Percentiles rank a stretch among this genome's conserved stretches.
phyloP scores from a whole-genome alignment of 2,888 invertebrate species.

The Synergus umbraculus region DNA sequence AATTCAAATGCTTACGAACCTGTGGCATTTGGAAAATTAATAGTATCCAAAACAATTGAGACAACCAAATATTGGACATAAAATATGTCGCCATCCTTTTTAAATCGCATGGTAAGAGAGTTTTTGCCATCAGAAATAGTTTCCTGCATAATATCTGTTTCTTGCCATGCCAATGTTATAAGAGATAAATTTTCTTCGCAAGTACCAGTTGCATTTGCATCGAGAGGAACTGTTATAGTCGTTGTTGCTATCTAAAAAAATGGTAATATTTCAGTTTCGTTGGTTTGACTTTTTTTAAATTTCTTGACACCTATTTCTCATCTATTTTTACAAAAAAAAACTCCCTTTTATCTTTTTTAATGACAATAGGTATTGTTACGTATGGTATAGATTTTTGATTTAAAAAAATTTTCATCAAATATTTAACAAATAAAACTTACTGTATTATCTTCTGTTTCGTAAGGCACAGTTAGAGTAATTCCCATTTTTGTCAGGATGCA shows the following conservation, averaged over 20 bases:
- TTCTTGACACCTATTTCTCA: no score
- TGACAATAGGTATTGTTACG: no score
- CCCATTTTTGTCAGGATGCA: slow-evolving; percentile 15
- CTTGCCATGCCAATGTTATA: slow-evolving; percentile 20
- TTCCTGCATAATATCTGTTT: background rate
- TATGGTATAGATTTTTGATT: no score
- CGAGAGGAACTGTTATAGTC: background rate
- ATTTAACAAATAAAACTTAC: background rate
- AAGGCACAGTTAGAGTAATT: slow-evolving; percentile 25
- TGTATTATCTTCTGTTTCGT: slow-evolving; percentile 6
- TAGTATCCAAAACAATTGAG: slow-evolving; percentile 3
- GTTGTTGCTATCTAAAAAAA: slow-evolving; percentile 9
- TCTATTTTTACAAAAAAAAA: no score
- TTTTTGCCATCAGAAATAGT: slow-evolving; percentile 1
- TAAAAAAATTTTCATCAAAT: background rate
- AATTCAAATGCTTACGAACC: background rate
- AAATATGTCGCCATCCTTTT: slow-evolving; percentile 3
- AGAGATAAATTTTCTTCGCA: slow-evolving; percentile 5
- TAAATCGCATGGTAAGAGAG: background rate
- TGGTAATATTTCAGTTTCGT: no score
- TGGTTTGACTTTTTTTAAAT: no score
- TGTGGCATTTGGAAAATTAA: slow-evolving; percentile 16
- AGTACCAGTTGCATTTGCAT: slow-evolving; percentile 20
- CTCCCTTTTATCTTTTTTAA: no score
- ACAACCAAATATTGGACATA: slow-evolving; percentile 15